Evolutionary conservation across 2,888 invertebrate species (phyloP).

Genomic region (Eristalinus sepulchralis): DNA sequence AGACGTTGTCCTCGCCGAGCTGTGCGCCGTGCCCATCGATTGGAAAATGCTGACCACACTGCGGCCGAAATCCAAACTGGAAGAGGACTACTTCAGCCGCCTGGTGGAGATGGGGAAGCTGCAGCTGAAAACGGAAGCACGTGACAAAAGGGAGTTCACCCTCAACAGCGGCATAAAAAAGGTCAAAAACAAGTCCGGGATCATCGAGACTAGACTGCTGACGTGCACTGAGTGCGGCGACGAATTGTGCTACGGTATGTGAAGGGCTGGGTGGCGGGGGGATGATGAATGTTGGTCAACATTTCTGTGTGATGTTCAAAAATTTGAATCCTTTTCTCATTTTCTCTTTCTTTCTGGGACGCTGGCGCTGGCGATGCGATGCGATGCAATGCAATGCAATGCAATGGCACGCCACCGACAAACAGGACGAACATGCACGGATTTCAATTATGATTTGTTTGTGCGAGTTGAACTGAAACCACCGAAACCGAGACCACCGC

Average conservation of each 20-base stretch:
- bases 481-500: constrained; percentile 76
- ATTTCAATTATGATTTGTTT: constrained; percentile 80
- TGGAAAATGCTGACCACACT: constrained; percentile 96
- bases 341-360: constrained; percentile 10
- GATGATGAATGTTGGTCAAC: constrained; percentile 60
- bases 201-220: constrained; percentile 88
- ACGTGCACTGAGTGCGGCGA: constrained; percentile 91
- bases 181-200: constrained; percentile 91
- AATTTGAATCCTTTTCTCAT: constrained; percentile 52
- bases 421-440: constrained; percentile 78
- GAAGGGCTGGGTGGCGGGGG: neutral
- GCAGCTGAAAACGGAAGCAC: constrained; percentile 86
- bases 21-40: constrained; percentile 92
- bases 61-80: constrained; percentile 90
- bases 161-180: constrained; percentile 87
- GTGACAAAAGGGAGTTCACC: constrained; percentile 86
- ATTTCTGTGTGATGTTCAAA: constrained; percentile 63
- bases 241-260: constrained; percentile 89
- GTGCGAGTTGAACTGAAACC: constrained; percentile 78
- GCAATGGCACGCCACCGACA: neutral
- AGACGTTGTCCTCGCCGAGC: constrained; percentile 82
- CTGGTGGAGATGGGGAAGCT: constrained; percentile 91
- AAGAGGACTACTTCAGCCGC: constrained; percentile 94
- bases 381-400: neutral
- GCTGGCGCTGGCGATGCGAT: neutral